Conservation (phyloP, 2,797 vertebrate genomes). For the Muscicapa comitata region DNA sequence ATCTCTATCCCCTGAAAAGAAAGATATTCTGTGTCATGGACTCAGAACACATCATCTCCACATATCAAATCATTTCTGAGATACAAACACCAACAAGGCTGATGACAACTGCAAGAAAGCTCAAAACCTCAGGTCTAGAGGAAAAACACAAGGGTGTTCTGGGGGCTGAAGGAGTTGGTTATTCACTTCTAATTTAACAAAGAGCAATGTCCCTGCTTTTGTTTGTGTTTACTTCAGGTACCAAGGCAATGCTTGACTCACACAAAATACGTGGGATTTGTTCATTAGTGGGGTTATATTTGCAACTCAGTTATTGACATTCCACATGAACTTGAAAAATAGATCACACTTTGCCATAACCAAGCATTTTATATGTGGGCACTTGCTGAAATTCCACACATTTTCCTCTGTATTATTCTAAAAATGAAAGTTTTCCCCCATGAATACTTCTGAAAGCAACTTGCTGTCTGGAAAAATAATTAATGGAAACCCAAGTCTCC, state of each 20-base stretch:
- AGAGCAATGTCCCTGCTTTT: not conserved
- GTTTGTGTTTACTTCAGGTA: not conserved
- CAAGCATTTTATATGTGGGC: not conserved
- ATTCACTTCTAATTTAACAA: not conserved
- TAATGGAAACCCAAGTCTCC: not conserved
- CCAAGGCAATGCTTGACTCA: not conserved
- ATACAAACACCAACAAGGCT: not conserved
- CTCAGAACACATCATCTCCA: not conserved
- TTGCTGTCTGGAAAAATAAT: not conserved
- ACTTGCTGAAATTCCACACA: not conserved
- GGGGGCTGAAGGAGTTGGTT: not conserved
- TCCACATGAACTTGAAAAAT: not conserved
- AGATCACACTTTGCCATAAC: not conserved
- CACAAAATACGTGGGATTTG: not conserved
- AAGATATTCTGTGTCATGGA: rapidly evolving
- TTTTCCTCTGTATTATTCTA: not conserved
- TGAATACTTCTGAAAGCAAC: not conserved
- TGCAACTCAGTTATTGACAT: not conserved
- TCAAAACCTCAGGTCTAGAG: not conserved
- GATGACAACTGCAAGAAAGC: not conserved
- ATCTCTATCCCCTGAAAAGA: too few relatives aligned
- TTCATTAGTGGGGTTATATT: not conserved
- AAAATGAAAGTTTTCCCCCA: not conserved
- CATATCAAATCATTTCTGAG: not conserved
- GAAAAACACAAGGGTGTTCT: not conserved